A percentile compares a stretch with the other conserved stretches of the same genome.
Conservation (phyloP, 1,140 invertebrate genomes). For the Mercenaria mercenaria region DNA sequence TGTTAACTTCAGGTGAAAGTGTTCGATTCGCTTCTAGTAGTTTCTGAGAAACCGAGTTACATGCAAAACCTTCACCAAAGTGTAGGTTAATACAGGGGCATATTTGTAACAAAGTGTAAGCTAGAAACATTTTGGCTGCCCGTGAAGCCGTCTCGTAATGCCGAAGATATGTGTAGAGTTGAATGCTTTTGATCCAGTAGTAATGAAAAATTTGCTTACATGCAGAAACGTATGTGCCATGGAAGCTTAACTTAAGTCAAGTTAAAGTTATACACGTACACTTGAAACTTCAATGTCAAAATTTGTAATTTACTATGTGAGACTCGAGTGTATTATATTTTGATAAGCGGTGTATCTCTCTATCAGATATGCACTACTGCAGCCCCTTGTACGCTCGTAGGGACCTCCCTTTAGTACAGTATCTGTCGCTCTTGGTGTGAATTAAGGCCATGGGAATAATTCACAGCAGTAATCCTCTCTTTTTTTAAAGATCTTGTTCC, state of each 20-base stretch:
- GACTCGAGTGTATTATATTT: not conserved
- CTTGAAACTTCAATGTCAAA: not conserved
- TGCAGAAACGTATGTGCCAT: not conserved
- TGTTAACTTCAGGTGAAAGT: too few species aligned
- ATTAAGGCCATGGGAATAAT: slow-evolving; percentile 10
- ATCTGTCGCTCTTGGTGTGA: not conserved
- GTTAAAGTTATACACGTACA: not conserved
- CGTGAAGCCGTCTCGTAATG: too few species aligned
- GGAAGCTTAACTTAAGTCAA: not conserved
- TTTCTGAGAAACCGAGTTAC: too few species aligned
- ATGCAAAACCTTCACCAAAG: too few species aligned
- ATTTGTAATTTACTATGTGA: not conserved
- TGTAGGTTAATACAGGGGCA: too few species aligned
- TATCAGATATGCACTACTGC: not conserved
- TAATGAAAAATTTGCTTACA: not conserved
- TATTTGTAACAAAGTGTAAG: too few species aligned
- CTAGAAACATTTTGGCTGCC: too few species aligned
- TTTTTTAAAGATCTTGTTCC: not conserved
- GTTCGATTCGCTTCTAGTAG: too few species aligned
- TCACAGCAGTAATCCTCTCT: not conserved
- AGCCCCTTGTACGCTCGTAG: not conserved
- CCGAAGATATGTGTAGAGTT: too few species aligned
- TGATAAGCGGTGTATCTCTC: not conserved
- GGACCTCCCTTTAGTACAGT: not conserved
- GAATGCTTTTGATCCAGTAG: too few species aligned